Base-by-base conservation (phyloP, 2,113 vertebrate species). In the Platichthys stellatus region DNA sequence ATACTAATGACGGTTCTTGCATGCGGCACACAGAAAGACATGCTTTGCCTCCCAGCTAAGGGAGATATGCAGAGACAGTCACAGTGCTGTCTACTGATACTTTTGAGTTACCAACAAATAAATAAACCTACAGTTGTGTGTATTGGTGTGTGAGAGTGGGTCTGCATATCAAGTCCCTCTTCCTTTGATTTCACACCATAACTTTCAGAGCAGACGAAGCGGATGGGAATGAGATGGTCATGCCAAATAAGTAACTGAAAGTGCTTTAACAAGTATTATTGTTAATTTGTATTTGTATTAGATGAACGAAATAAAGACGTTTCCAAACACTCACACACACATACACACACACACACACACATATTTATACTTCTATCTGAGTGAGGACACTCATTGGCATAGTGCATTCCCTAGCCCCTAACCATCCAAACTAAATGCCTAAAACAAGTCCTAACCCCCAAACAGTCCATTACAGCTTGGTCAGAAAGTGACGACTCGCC, bases 141-240 rank as follows among this genome's bases (percentile, higher is more conserved):
- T 31, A 31, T 6, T 1, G 28, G 28, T 6, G 28, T 80, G 43
- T 56, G 35, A 70, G 74, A 56, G 56, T 77, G 62, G 56, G 78
- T 77, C 28, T 87, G 68, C 63, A 74, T 67, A 57, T 67, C 2
- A 58, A 66, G 51, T 59, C 71, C 59, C 7, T 82, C 67, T 80
- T 63, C 35, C 67, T 92, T 89, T 91, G 86, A 89, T 88, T 80
- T 77, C 67, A 75, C 66, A 77, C 56, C 40, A 73, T 59, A 76
- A 64, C 71, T 76, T 76, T 75, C 78, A 85, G 61, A 63, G 71
- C 81, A 58, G 70, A 43, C 56, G 15, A 43, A 63, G 64, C 35
- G 76, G 70, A 67, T 68, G 54, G 61, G 72, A 69, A 73, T 59
- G 74, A 80, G 71, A 31, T 18, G 5, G 53, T 80, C 74, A 87